phyloP scores from a whole-genome alignment of 1,140 invertebrate genomes.

The Nebria ingens region DNA sequence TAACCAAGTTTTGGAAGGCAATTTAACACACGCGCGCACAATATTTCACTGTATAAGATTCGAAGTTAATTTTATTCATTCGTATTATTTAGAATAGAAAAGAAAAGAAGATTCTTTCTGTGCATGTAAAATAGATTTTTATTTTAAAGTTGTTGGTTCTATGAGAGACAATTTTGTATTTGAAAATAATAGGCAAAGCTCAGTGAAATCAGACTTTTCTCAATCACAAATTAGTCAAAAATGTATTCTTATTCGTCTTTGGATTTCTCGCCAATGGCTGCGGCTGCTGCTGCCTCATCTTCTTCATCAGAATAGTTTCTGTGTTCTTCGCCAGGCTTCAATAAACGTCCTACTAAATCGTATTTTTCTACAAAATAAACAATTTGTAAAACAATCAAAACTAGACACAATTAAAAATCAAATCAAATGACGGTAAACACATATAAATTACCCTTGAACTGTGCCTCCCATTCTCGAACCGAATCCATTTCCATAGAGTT shows the following conservation, averaged over 20 bases:
- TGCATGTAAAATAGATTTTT: too few species aligned
- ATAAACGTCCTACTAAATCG: slow-evolving; percentile 78
- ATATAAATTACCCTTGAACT: slow-evolving; percentile 72
- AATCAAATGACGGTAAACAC: neutral
- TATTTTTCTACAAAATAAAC: slow-evolving; percentile 70
- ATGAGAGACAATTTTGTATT: too few species aligned
- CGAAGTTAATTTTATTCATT: too few species aligned
- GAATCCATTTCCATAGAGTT: slow-evolving; percentile 77
- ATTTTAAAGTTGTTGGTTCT: too few species aligned
- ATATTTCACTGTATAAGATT: too few species aligned
- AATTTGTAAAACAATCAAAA: too few species aligned
- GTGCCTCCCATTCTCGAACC: slow-evolving; percentile 91
- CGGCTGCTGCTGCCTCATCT: slow-evolving; percentile 46
- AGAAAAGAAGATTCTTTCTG: too few species aligned
- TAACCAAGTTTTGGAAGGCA: too few species aligned
- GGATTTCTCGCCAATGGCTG: slow-evolving; percentile 20
- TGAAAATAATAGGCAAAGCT: slow-evolving; percentile 4
- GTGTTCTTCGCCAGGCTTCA: slow-evolving; percentile 85
- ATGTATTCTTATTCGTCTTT: slow-evolving; percentile 28
- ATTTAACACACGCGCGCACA: too few species aligned
- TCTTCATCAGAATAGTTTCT: slow-evolving; percentile 91
- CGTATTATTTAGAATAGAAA: too few species aligned
- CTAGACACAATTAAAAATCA: too few species aligned
- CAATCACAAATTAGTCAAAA: slow-evolving; percentile 1
- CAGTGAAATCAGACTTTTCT: neutral